Base-by-base conservation (phyloP, 2,888 invertebrate species). In the Orthosia gracilis region DNA sequence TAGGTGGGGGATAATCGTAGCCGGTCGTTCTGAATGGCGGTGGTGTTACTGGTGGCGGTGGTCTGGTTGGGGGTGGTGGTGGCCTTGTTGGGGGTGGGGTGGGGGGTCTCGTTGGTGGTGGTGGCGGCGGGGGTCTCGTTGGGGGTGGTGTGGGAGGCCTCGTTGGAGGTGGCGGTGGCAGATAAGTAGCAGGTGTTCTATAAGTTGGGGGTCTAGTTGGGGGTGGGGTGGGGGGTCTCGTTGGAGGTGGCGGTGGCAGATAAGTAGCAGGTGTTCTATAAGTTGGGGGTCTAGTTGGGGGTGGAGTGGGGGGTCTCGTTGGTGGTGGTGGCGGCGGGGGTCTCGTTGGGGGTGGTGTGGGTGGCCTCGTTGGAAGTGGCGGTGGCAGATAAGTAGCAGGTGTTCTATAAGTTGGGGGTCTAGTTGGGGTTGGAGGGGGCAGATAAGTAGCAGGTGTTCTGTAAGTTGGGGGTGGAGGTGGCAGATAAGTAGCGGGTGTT, bases 1-100 rank as follows among this genome's bases (percentile, higher is more conserved):
- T 91, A 1, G 94, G 94, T 12, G 82, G 86, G 0, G 94, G 92
- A 69, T 94, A 94, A 0, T 86, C 84, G 80, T 94, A 94, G 0
- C 93, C 93, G 3, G 93, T 93, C 0, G 93, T 93, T 85, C 85
- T 87, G 78, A 84, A 13, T 12, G 89, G 87, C 4, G 90, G 83
- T 13, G 80, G 88, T 12, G 89, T 83, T n/a, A 81, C 85, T 55
- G 87, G 88, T 18, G 85, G 82, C 1, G 76, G 57, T 17, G 73
- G 73, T n/a, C 61, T 55, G 1, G 73, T 73, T 21, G 73, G 55
- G 0, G 73, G 73, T 62, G 83, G 82, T n/a, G 21, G 80, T 83
- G 26, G 84, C n/a, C 61, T 55, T 1, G 73, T 73, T 21, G 73
- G 55, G 0, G 73, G 73, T 62, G 83, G 82, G 21, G 80, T 83